Conservation (phyloP, 2,113 vertebrate species). For the Oryzias curvinotus region DNA sequence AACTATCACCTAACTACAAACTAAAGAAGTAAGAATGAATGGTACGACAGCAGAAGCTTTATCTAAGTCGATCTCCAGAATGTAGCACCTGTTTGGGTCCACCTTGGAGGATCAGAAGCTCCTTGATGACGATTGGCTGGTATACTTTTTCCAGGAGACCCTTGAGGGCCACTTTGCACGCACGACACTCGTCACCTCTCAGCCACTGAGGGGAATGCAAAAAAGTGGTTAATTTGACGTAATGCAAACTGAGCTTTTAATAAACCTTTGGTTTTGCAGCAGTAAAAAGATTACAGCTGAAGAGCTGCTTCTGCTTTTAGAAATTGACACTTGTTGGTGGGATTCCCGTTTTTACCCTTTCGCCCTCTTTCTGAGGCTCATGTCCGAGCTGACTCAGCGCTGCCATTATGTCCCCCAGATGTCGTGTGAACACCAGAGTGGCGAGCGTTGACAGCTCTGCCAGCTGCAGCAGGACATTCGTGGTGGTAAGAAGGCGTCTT, state of each 20-base stretch:
- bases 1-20: background rate
- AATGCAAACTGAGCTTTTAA: too few relatives aligned
- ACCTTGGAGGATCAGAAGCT: constrained; percentile 91
- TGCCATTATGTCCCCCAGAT: constrained; percentile 87
- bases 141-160: constrained; percentile 84
- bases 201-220: constrained; percentile 69
- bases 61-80: background rate
- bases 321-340: too few relatives aligned
- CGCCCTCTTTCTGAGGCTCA: constrained; percentile 65
- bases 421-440: constrained; percentile 79
- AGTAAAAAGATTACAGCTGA: too few relatives aligned
- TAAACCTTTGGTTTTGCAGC: too few relatives aligned
- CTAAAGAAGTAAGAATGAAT: background rate
- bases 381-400: constrained; percentile 86
- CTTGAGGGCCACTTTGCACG: constrained; percentile 75
- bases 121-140: constrained; percentile 88
- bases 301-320: too few relatives aligned
- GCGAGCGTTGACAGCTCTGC: constrained; percentile 75
- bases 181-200: constrained; percentile 73
- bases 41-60: background rate
- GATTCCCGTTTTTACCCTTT: constrained; percentile 45
- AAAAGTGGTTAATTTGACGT: background rate
- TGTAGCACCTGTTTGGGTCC: constrained; percentile 82
- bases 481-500: constrained; percentile 71
- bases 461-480: constrained; percentile 73